phyloP scores from a whole-genome alignment of 2,797 vertebrate species.

The Fratercula arctica region DNA sequence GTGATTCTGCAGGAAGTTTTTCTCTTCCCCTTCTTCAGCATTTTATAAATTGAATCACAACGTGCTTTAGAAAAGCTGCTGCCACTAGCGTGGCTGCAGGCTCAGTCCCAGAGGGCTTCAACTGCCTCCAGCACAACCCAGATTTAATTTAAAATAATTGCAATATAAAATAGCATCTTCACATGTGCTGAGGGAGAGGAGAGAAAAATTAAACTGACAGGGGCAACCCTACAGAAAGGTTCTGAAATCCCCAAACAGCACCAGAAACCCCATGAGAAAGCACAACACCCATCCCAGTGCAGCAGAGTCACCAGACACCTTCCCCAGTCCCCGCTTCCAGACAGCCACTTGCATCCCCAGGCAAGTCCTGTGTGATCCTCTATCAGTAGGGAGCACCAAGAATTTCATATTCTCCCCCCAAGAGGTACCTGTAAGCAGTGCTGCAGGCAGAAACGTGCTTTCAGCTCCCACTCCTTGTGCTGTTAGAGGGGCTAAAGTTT shows the following conservation, averaged over 20 bases:
- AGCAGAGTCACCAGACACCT: background rate
- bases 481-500: background rate
- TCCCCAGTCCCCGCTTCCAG: background rate
- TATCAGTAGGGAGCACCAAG: background rate
- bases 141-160: constrained; percentile 73
- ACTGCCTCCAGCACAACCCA: constrained; percentile 58
- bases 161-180: constrained; percentile 57
- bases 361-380: background rate
- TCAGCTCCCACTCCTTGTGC: background rate
- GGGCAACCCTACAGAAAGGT: constrained; percentile 48
- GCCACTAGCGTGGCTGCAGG: constrained; percentile 32
- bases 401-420: background rate
- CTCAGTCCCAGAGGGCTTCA: constrained; percentile 46
- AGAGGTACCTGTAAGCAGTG: background rate
- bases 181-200: constrained; percentile 57
- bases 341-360: background rate
- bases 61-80: background rate
- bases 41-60: background rate
- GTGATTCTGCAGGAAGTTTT: background rate
- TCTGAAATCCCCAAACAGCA: constrained; percentile 60
- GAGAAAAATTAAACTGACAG: constrained; percentile 70
- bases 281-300: background rate
- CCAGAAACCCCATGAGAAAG: background rate
- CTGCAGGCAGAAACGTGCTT: background rate
- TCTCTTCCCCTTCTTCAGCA: background rate